phyloP scores from a whole-genome alignment of 2,113 vertebrate species.

The Istiophorus platypterus region DNA sequence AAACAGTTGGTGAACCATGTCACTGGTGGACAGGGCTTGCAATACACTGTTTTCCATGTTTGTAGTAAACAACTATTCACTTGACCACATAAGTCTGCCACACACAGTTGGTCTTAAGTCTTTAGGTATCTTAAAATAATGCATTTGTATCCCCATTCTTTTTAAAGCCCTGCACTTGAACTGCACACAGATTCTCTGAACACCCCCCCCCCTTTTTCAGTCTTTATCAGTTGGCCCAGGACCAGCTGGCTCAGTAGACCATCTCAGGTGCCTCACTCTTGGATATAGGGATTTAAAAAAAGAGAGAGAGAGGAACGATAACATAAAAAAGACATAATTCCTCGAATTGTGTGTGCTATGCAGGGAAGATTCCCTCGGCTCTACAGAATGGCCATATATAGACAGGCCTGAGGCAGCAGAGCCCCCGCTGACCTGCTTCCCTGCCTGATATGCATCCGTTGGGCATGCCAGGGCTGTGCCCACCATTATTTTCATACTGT shows the following conservation, averaged over 20 bases:
- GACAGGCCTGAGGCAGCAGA: constrained; percentile 39
- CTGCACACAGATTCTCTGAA: constrained; percentile 22
- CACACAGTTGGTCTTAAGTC: not conserved
- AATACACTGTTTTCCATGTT: not conserved
- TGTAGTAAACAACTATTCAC: not conserved
- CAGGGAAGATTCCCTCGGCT: constrained; percentile 38
- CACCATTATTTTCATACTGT: constrained; percentile 19
- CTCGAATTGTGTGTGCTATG: constrained; percentile 52
- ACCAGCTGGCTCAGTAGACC: constrained; percentile 41
- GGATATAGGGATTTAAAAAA: constrained; percentile 27
- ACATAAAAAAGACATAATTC: constrained; percentile 43
- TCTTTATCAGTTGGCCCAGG: constrained; percentile 60
- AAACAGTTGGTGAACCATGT: not conserved
- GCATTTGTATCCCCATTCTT: not conserved
- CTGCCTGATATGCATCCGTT: constrained; percentile 37
- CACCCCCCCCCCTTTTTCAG: not conserved
- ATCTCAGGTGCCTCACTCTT: constrained; percentile 43
- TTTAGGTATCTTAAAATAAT: constrained; percentile 13
- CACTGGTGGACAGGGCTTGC: not conserved
- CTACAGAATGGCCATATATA: constrained; percentile 63
- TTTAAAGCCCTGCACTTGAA: not conserved
- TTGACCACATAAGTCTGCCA: not conserved
- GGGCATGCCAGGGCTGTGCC: constrained; percentile 38
- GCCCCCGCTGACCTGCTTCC: constrained; percentile 30
- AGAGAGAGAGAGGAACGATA: constrained; percentile 30